These are phyloP conservation scores for Bactericera cockerelli DNA, from an alignment of 1,140 invertebrate species.

Conservation along the genomic window DNA sequence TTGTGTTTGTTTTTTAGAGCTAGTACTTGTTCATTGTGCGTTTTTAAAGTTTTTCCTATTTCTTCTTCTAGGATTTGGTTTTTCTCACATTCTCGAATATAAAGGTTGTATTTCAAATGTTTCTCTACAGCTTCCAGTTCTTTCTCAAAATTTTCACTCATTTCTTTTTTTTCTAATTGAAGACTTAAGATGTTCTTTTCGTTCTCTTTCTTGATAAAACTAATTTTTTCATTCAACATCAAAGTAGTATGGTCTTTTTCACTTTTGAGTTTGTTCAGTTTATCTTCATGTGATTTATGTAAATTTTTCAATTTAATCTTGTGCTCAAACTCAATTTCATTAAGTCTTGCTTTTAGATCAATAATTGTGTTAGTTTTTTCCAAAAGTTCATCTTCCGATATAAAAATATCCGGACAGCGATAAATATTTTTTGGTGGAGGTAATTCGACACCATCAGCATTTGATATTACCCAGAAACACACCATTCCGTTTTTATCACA, in stretches of 20 bases:
- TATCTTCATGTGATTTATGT: slow-evolving; percentile 1
- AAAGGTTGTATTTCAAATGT: slow-evolving; percentile 1
- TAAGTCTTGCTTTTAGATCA: background rate
- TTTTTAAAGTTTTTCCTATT: background rate
- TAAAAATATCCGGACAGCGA: background rate
- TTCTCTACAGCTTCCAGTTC: background rate
- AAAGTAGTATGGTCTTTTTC: background rate
- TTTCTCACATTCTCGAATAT: background rate
- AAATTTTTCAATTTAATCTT: background rate
- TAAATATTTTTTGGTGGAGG: background rate
- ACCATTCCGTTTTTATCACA: background rate
- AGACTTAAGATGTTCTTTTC: background rate
- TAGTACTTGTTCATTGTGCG: background rate
- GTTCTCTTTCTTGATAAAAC: background rate
- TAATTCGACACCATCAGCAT: background rate
- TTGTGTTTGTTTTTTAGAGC: background rate
- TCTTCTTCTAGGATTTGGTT: background rate
- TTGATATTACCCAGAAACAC: background rate
- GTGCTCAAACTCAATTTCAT: slow-evolving; percentile 3
- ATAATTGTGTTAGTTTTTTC: background rate
- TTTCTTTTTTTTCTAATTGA: background rate
- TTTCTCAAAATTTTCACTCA: slow-evolving; percentile 3
- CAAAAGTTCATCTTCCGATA: background rate
- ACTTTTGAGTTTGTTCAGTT: background rate
- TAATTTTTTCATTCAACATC: background rate